Evolutionary conservation across 2,113 vertebrate genomes (phyloP).

Genomic region (Cichladusa arquata): DNA sequence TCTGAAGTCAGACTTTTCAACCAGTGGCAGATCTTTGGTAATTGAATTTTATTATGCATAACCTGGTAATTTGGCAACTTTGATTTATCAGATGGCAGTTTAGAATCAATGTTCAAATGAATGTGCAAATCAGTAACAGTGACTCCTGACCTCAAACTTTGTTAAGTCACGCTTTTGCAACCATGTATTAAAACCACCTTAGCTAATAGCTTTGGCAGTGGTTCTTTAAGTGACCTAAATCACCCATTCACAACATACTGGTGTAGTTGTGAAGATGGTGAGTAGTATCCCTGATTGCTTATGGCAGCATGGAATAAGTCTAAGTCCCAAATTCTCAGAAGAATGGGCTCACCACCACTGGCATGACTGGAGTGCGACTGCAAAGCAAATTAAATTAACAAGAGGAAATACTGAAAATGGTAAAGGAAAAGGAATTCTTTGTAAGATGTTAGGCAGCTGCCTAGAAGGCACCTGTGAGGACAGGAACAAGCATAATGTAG

Average conservation of each 20-base stretch:
- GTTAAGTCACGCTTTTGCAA: neutral
- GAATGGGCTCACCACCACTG: neutral
- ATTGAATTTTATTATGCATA: accelerated
- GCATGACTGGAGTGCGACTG: neutral
- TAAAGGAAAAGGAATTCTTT: neutral
- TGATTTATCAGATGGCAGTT: neutral
- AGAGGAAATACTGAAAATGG: neutral
- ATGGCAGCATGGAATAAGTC: neutral
- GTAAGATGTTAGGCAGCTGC: neutral
- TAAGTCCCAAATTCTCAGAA: neutral
- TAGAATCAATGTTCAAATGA: neutral
- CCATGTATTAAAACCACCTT: neutral
- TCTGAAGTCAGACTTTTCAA: neutral
- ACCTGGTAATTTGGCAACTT: neutral
- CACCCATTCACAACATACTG: neutral
- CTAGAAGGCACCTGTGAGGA: neutral
- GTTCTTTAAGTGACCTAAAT: neutral
- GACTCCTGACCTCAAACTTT: neutral
- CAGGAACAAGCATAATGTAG: neutral
- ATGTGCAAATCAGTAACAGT: neutral
- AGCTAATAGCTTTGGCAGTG: neutral
- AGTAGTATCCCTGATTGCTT: neutral
- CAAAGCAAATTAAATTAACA: neutral
- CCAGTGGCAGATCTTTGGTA: neutral
- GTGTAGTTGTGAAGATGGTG: neutral